Percentiles rank a stretch among this genome's conserved stretches.
Evolutionary conservation across 1,140 invertebrate species (phyloP).

Genomic region (Steinernema feltiae): DNA sequence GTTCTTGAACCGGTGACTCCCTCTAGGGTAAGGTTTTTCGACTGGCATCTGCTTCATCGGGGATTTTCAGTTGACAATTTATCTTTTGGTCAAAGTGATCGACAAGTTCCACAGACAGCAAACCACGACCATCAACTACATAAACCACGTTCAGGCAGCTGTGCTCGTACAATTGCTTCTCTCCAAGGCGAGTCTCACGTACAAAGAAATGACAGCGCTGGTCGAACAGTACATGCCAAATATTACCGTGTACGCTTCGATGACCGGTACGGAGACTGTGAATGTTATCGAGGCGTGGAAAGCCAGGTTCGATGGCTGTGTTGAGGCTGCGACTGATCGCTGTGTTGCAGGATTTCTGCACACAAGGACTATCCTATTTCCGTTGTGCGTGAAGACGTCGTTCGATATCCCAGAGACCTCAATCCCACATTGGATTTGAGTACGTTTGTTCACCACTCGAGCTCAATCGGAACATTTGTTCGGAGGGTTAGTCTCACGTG

Average conservation of each 20-base stretch:
- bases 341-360: background rate
- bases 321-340: background rate
- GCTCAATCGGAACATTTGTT: background rate
- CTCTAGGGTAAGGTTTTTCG: background rate
- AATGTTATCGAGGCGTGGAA: background rate
- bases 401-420: background rate
- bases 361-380: background rate
- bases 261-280: background rate
- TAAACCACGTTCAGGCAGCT: background rate
- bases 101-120: background rate
- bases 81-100: background rate
- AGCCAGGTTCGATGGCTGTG: background rate
- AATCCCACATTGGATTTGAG: background rate
- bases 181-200: background rate
- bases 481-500: background rate
- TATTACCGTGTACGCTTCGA: background rate
- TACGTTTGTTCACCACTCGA: background rate
- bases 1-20: background rate
- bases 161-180: background rate
- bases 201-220: background rate
- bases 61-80: background rate
- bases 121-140: background rate
- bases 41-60: background rate
- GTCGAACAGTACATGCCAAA: background rate
- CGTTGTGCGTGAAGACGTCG: background rate